These are phyloP conservation scores for Diglossa cyanea DNA, from an alignment of 2,797 vertebrate genomes.

Conservation along the genomic window DNA sequence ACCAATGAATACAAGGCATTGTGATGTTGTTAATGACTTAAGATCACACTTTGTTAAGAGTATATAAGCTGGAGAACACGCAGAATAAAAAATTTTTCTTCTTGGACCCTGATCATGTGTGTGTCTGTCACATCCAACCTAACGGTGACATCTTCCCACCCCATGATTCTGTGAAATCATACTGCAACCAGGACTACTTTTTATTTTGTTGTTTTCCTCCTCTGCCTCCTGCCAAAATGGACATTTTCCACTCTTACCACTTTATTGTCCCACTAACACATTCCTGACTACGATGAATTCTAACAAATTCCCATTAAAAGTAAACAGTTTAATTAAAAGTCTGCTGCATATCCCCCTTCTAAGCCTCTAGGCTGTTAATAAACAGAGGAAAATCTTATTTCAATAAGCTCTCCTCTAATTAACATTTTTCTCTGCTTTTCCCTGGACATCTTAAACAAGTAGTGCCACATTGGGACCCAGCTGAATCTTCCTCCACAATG, in stretches of 20 bases:
- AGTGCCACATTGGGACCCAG: background rate
- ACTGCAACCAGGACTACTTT: background rate
- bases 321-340: conserved; percentile 39
- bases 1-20: no score
- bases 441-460: background rate
- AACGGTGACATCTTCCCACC: background rate
- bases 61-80: no score
- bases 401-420: conserved; percentile 26
- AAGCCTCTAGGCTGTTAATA: conserved; percentile 29
- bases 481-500: background rate
- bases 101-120: no score
- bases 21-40: no score
- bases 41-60: no score
- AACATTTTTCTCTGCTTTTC: background rate
- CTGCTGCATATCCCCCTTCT: background rate
- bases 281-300: background rate
- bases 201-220: background rate
- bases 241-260: background rate
- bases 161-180: background rate
- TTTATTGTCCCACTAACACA: background rate
- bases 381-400: conserved; percentile 24
- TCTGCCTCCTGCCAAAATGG: background rate
- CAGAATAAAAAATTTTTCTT: no score
- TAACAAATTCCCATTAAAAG: background rate
- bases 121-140: no score